Evolutionary conservation across 2,797 vertebrate genomes (phyloP), one percentile per base, ranked within the genome.

Genomic region (Chloroceryle inda): DNA sequence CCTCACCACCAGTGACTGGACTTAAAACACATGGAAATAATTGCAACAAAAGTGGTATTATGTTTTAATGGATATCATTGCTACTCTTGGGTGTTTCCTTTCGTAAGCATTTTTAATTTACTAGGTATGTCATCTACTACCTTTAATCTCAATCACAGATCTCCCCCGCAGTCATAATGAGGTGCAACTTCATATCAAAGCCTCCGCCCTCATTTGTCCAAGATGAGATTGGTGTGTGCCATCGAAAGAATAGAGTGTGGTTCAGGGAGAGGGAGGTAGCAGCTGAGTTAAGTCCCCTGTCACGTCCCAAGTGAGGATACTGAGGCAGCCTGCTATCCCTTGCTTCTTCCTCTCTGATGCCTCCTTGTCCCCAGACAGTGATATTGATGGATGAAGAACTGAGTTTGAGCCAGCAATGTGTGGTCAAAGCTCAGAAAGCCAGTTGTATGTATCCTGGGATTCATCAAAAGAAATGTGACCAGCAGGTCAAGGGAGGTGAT

Each of bases 251-350:
- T 31, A 52, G 71, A 66, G 31, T 16, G 21, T 11, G 37, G 42
- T 45, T 56, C 50, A 52, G 37, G 55, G 26, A 58, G 33, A 23
- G 45, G 58, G 56, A 85, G 29, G 79, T 66, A 90, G 69, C 87
- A 88, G 72, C 31, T 0, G 9, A 44, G 53, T 13, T 59, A 22
- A 44, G 27, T 68, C 38, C 38, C 29, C 12, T 17, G 2, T 1
- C 1, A 0, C 1, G 0, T 47, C 31, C 47, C 2, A 0, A 42
- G 6, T 3, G 12, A 37, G 49, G 53, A 3, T 44, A 17, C 38
- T 21, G 59, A 44, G n/a, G 40, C 50, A 38, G 45, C 37, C 45
- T 66, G 29, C 40, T 2, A 3, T 10, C 50, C 44, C 50, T 37
- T 31, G 20, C 24, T 19, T 59, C 27, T 14, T 53, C 53, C 21